phyloP scores from a whole-genome alignment of 2,888 invertebrate species.

The Dynastes tityus region DNA sequence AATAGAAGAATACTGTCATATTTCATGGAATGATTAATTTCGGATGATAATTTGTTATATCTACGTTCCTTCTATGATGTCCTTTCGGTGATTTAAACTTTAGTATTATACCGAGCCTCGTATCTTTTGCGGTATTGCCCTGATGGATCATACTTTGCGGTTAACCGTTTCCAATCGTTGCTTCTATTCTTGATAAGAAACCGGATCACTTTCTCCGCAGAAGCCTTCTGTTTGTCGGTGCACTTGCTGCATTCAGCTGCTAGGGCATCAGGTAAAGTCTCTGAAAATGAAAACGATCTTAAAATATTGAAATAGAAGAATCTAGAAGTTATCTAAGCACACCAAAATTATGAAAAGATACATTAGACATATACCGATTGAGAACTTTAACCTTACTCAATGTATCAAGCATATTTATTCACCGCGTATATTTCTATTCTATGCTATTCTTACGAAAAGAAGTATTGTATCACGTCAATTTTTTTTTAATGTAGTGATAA shows the following conservation, averaged over 20 bases:
- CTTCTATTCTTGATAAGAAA: slow-evolving; percentile 77
- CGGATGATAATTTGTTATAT: no score
- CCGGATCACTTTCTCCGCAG: slow-evolving; percentile 80
- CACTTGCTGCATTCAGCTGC: slow-evolving; percentile 80
- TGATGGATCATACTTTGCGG: slow-evolving; percentile 80
- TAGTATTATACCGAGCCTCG: slow-evolving; percentile 60
- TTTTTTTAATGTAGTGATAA: no score
- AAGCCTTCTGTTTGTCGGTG: slow-evolving; percentile 77
- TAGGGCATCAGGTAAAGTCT: slow-evolving; percentile 81
- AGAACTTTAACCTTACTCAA: no score
- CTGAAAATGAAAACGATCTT: slow-evolving; percentile 69
- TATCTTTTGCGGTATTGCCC: slow-evolving; percentile 76
- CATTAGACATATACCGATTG: no score
- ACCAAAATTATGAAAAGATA: background rate
- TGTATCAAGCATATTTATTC: no score
- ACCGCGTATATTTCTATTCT: no score
- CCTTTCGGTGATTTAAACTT: slow-evolving; percentile 9
- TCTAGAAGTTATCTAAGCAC: background rate
- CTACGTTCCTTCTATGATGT: no score
- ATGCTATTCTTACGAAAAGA: no score
- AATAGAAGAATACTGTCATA: no score
- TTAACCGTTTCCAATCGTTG: slow-evolving; percentile 79
- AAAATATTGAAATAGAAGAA: slow-evolving; percentile 7
- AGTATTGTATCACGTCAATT: no score
- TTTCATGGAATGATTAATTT: no score